Evolutionary conservation across 2,888 invertebrate genomes (phyloP).

Genomic region (Drosophila niveifrons): DNA sequence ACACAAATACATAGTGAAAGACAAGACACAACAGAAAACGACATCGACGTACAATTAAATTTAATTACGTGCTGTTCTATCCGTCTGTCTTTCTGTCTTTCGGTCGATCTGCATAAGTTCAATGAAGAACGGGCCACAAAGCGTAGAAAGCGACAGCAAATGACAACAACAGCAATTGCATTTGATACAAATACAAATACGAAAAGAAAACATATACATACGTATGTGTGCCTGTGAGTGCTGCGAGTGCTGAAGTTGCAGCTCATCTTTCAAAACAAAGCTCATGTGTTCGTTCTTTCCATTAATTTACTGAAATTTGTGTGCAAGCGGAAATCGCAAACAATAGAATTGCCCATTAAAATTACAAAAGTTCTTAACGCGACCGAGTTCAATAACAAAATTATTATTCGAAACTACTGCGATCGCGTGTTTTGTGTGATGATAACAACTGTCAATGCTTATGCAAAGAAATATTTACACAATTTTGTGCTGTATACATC

Average conservation of each 20-base stretch:
- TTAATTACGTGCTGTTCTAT: slow-evolving; percentile 66
- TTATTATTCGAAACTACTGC: slow-evolving; percentile 23
- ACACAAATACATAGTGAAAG: slow-evolving; percentile 15
- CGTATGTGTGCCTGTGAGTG: background rate
- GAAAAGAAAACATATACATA: background rate
- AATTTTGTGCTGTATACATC: slow-evolving; percentile 6
- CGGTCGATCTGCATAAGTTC: slow-evolving; percentile 76
- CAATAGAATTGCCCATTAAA: slow-evolving; percentile 41
- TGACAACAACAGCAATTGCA: slow-evolving; percentile 45
- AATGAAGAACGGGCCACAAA: slow-evolving; percentile 61
- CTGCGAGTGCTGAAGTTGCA: slow-evolving; percentile 7
- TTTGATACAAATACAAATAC: slow-evolving; percentile 14
- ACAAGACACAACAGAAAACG: slow-evolving; percentile 1
- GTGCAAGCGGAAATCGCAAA: slow-evolving; percentile 28
- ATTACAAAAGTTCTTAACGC: slow-evolving; percentile 35
- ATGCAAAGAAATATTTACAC: slow-evolving; percentile 13
- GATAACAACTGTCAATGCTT: slow-evolving; percentile 14
- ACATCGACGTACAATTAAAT: slow-evolving; percentile 66
- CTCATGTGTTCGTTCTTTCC: slow-evolving; percentile 2
- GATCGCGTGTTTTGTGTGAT: slow-evolving; percentile 64
- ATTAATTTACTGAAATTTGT: slow-evolving; percentile 20
- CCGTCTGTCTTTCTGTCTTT: background rate
- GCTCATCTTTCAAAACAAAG: slow-evolving; percentile 15
- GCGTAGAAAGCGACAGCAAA: slow-evolving; percentile 46
- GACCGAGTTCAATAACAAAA: slow-evolving; percentile 37